A percentile compares a stretch with the other conserved stretches of the same genome.
Conservation (phyloP, 2,888 invertebrate genomes). For the Caenorhabditis sp. region DNA sequence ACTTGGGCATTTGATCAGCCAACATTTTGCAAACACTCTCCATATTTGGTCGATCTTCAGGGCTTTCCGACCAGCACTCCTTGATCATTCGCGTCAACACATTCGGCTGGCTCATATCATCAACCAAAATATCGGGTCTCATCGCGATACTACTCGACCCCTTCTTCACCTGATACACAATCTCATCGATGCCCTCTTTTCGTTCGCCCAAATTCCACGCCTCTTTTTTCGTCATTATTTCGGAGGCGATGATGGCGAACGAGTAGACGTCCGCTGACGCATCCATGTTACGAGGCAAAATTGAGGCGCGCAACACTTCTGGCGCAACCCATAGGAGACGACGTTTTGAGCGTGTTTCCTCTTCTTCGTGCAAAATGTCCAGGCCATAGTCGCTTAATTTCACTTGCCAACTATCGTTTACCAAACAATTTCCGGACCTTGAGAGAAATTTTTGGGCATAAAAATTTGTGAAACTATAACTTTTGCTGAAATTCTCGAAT, state of each 20-base stretch:
- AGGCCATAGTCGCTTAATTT: constrained; percentile 34
- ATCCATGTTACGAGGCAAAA: constrained; percentile 18
- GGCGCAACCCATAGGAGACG: constrained; percentile 60
- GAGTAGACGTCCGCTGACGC: constrained; percentile 60
- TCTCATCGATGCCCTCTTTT: constrained; percentile 47
- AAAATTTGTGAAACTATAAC: no score
- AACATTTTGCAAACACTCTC: neutral
- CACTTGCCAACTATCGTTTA: constrained; percentile 62
- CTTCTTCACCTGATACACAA: constrained; percentile 57
- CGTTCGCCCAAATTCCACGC: constrained; percentile 58
- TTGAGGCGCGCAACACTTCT: constrained; percentile 50
- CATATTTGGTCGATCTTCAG: neutral
- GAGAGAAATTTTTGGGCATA: no score
- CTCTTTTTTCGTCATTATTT: constrained; percentile 58
- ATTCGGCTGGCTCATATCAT: constrained; percentile 33
- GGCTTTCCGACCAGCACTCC: constrained; percentile 6
- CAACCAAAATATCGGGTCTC: constrained; percentile 44
- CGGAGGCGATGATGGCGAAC: constrained; percentile 64
- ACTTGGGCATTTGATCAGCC: constrained; percentile 23
- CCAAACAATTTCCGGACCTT: constrained; percentile 45
- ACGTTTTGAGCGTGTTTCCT: constrained; percentile 15
- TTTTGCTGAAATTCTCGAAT: no score
- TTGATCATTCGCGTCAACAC: neutral
- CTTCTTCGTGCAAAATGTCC: constrained; percentile 11
- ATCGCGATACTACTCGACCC: constrained; percentile 36